phyloP scores from a whole-genome alignment of 2,888 invertebrate species.

The Leptinotarsa juncta region DNA sequence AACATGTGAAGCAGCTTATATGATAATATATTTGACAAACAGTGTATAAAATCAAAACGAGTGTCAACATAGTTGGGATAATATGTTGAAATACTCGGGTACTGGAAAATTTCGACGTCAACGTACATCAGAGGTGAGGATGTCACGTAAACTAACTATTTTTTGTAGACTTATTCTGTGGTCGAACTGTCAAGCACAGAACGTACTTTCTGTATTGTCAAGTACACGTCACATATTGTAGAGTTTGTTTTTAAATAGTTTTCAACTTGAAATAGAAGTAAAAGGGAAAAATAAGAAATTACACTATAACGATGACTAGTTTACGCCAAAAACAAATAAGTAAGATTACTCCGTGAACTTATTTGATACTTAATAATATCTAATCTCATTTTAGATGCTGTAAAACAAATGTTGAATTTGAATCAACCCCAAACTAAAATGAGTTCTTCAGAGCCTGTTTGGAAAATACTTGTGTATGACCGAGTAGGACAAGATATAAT shows the following conservation, averaged over 20 bases:
- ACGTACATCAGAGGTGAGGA: too few relatives aligned
- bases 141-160: background rate
- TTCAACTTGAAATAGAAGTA: background rate
- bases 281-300: background rate
- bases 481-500: conserved; percentile 97
- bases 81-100: too few relatives aligned
- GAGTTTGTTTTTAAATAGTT: background rate
- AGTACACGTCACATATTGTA: background rate
- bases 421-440: conserved; percentile 84
- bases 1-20: too few relatives aligned
- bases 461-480: conserved; percentile 98
- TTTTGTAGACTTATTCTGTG: too few relatives aligned
- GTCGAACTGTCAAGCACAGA: background rate
- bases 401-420: conserved; percentile 96
- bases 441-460: conserved; percentile 86
- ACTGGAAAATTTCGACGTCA: too few relatives aligned
- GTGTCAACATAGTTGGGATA: too few relatives aligned
- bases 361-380: conserved; percentile 36
- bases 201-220: background rate
- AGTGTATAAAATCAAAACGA: too few relatives aligned
- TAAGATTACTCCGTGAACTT: conserved; percentile 61
- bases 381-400: conserved; percentile 75
- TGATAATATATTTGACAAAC: too few relatives aligned
- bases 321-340: conserved; percentile 80
- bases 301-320: conserved; percentile 69